These are phyloP conservation scores for Apostichopus leukothele DNA, from an alignment of 53 echinoderm and acorn worm species.

Conservation along the genomic window DNA sequence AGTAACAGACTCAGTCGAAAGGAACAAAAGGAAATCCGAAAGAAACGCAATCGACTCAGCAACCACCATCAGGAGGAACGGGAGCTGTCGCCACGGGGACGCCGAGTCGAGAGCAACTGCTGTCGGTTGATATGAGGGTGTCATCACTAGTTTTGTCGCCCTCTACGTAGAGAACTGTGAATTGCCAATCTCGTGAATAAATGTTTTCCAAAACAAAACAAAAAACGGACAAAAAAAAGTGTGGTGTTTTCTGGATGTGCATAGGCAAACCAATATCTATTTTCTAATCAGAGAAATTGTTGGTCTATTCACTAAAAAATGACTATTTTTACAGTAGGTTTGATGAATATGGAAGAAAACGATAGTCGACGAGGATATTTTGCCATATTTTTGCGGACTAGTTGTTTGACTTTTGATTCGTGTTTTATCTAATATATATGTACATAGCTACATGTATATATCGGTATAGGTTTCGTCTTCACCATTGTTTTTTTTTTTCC, in stretches of 20 bases:
- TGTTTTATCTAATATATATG: constrained; percentile 34
- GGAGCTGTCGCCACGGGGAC: constrained; percentile 51
- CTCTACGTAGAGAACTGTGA: not conserved
- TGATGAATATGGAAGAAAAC: not conserved
- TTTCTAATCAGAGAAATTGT: constrained; percentile 7
- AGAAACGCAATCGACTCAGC: constrained; percentile 93
- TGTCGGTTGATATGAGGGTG: constrained; percentile 79
- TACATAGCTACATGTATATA: constrained; percentile 50
- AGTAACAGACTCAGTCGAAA: constrained; percentile 66
- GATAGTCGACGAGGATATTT: not conserved
- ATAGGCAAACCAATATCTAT: not conserved
- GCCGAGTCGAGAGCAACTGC: constrained; percentile 82
- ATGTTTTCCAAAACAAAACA: not conserved
- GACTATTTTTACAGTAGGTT: constrained; percentile 11
- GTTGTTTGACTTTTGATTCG: not conserved
- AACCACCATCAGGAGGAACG: constrained; percentile 59
- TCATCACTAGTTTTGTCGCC: not conserved
- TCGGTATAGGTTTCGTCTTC: constrained; percentile 35
- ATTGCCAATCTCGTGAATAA: not conserved
- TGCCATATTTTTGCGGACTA: not conserved
- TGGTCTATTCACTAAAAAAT: not conserved
- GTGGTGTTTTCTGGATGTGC: not conserved
- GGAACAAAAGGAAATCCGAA: constrained; percentile 74
- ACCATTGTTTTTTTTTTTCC: not conserved
- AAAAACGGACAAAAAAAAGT: not conserved